Conservation (phyloP, 2,113 vertebrate species). For the Tretioscincus oriximinensis region DNA sequence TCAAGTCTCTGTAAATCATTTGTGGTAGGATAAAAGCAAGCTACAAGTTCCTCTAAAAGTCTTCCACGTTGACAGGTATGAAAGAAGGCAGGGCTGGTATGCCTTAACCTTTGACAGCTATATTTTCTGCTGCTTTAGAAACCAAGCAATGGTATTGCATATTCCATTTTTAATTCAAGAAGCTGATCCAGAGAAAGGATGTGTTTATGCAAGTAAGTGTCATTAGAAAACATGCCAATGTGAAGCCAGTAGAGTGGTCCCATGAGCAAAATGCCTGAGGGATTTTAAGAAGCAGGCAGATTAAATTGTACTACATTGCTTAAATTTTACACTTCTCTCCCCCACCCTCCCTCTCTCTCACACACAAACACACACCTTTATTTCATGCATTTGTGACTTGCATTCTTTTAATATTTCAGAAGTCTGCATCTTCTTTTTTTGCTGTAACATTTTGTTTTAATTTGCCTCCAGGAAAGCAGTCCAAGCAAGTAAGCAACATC, state of each 20-base stretch:
- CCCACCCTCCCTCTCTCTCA: no score
- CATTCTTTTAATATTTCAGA: constrained; percentile 42
- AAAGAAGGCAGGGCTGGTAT: constrained; percentile 28
- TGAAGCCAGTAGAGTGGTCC: neutral
- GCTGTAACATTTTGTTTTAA: constrained; percentile 40
- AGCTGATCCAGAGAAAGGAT: constrained; percentile 25
- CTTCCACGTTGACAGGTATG: constrained; percentile 27
- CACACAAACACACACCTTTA: neutral
- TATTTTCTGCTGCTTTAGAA: constrained; percentile 50
- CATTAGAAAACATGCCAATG: constrained; percentile 26
- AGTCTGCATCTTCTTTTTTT: constrained; percentile 14
- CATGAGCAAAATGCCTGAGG: constrained; percentile 27
- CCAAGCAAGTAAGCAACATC: constrained; percentile 40
- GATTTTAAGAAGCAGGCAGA: constrained; percentile 14
- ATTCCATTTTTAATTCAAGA: constrained; percentile 38
- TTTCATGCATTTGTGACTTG: constrained; percentile 40
- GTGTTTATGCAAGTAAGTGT: constrained; percentile 44
- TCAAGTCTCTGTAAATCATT: constrained; percentile 23
- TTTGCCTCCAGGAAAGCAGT: constrained; percentile 17
- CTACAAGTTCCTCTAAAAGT: constrained; percentile 35
- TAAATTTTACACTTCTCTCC: neutral
- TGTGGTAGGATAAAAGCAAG: constrained; percentile 33
- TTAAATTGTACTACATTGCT: constrained; percentile 21
- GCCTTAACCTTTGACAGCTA: constrained; percentile 38
- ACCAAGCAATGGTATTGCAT: constrained; percentile 29